phyloP scores from a whole-genome alignment of 2,113 vertebrate genomes.

The Trinectes maculatus region DNA sequence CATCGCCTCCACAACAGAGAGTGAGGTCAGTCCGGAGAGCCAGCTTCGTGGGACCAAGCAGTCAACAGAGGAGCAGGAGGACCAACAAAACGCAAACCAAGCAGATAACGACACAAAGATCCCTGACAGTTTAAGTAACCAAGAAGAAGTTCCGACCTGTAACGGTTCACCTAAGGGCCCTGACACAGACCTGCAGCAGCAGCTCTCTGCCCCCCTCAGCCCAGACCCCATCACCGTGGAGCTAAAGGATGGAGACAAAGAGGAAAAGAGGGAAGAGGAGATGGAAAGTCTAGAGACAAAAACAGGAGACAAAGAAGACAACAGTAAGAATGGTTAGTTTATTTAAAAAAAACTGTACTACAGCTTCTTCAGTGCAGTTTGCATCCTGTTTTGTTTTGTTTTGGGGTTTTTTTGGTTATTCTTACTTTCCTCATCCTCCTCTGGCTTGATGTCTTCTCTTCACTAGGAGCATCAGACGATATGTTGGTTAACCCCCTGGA shows the following conservation, averaged over 20 bases:
- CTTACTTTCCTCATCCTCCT: not conserved
- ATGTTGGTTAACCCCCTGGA: slow-evolving; percentile 95
- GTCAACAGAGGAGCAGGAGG: slow-evolving; percentile 78
- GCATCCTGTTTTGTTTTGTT: not conserved
- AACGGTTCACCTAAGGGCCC: slow-evolving; percentile 20
- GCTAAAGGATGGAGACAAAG: slow-evolving; percentile 37
- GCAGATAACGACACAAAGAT: slow-evolving; percentile 27
- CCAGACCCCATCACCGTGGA: slow-evolving; percentile 43
- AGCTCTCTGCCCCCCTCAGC: slow-evolving; percentile 12
- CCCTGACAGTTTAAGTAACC: slow-evolving; percentile 15
- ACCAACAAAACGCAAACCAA: slow-evolving; percentile 86
- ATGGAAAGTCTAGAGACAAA: slow-evolving; percentile 59
- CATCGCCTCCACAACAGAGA: slow-evolving; percentile 66
- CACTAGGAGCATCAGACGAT: slow-evolving; percentile 83
- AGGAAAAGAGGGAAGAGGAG: slow-evolving; percentile 43
- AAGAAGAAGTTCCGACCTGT: slow-evolving; percentile 35
- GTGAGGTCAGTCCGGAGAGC: slow-evolving; percentile 61
- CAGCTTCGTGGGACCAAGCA: slow-evolving; percentile 72
- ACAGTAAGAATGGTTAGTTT: slow-evolving; percentile 51
- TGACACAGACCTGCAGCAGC: slow-evolving; percentile 6
- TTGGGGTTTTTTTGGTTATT: not conserved
- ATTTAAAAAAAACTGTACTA: not conserved
- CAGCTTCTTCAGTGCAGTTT: no score
- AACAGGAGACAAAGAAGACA: slow-evolving; percentile 36
- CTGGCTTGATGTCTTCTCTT: not conserved